Base-by-base conservation (phyloP, 1,140 invertebrate genomes). In the Bombus sylvicola region DNA sequence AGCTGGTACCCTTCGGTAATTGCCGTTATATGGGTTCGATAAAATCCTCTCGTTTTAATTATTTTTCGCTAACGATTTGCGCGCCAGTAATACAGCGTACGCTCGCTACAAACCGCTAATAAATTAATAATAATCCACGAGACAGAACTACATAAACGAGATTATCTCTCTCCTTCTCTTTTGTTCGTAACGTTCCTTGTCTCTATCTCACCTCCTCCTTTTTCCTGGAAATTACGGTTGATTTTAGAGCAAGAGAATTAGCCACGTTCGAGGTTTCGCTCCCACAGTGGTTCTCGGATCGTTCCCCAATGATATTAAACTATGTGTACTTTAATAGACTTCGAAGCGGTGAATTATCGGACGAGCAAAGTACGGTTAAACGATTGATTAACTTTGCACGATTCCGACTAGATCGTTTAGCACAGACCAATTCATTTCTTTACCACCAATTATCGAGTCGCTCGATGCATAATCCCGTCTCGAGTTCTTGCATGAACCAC, bases 11-110 rank as follows among this genome's bases (percentile, higher is more conserved):
- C 80, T 71, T 75, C 59, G n/a, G 37, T 64, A 69, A 86, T 71
- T 76, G 79, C 80, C 64, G 28, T 59, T 59, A 62, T 39, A 69
- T 41, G 28, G 73, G 43, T 41, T 53, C 71, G 80, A 69, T 80
- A 85, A 74, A 74, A 86, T 83, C 80, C 80, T 86, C 85, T 71
- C 68, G 73, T 83, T 82, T 86, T 86, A 86, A 86, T 86, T 83
- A 86, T 71, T 76, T 66, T 66, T 71, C 22, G 81, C 39, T 69
- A 74, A 86, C 85, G 73, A 83, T 71, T 75, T 37, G 47, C 39
- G 8, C 37, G 15, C 85, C 80, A 71, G 43, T 66, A 82, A 69
- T n/a, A 73, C 53, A 71, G 31, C 39, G 39, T 28, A 6, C 28
- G 31, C 73, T 57, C 69, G 47, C 34, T 37, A 47, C 64, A 34